A percentile compares a stretch with the other conserved stretches of the same genome.
These are phyloP conservation scores for Xenentodon cancila DNA, from an alignment of 2,797 vertebrate species.

Conservation along the genomic window DNA sequence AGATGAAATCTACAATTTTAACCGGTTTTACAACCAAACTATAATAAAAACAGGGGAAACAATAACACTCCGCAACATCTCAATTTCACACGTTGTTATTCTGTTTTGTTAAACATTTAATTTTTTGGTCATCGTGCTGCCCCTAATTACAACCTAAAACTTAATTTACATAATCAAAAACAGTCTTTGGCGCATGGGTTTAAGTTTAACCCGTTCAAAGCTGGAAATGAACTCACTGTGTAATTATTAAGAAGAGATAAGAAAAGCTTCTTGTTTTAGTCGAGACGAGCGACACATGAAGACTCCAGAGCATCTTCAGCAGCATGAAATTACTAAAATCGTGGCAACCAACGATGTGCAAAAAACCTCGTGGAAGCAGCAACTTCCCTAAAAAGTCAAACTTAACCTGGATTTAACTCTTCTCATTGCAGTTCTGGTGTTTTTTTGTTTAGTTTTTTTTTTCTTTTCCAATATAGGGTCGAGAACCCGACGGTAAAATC, in stretches of 20 bases:
- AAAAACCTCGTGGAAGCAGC: neutral
- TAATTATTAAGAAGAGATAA: conserved; percentile 30
- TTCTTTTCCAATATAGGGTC: too few species aligned
- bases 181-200: neutral
- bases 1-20: too few species aligned
- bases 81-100: too few species aligned
- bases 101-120: too few species aligned
- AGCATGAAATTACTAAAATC: conserved; percentile 44
- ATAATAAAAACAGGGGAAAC: too few species aligned
- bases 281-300: conserved; percentile 7
- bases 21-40: too few species aligned
- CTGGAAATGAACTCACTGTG: conserved; percentile 1
- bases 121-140: too few species aligned
- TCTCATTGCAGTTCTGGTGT: neutral
- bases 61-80: too few species aligned
- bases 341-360: conserved; percentile 16
- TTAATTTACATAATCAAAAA: too few species aligned
- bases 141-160: too few species aligned
- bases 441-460: neutral
- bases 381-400: conserved; percentile 1
- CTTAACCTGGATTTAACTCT: conserved; percentile 26
- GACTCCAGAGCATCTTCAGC: conserved; percentile 15
- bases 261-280: conserved; percentile 23
- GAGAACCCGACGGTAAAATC: too few species aligned
- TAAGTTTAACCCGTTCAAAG: conserved; percentile 14